Conservation (phyloP, 2,888 invertebrate genomes). For the Panzeria rudis region DNA sequence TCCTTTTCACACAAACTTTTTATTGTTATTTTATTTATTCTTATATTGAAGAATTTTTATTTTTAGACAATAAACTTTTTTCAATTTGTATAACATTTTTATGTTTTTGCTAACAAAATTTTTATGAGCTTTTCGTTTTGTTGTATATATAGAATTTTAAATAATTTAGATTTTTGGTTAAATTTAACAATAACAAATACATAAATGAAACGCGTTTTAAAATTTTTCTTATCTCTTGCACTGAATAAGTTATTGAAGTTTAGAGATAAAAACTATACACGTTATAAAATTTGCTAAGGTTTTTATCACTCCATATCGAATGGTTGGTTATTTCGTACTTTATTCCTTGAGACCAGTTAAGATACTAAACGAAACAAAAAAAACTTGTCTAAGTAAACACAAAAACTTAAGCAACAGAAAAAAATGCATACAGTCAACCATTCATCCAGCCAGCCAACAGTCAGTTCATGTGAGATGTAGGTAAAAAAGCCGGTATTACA, state of each 20-base stretch:
- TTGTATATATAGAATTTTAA: conserved; percentile 13
- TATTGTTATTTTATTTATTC: background rate
- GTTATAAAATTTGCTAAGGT: conserved; percentile 1
- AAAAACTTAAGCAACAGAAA: conserved; percentile 77
- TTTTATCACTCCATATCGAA: conserved; percentile 15
- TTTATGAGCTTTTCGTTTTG: conserved; percentile 34
- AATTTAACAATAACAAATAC: background rate
- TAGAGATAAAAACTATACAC: background rate
- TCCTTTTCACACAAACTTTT: conserved; percentile 26
- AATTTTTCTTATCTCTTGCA: background rate
- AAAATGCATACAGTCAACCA: no score
- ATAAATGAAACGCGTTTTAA: conserved; percentile 9
- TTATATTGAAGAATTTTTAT: conserved; percentile 14
- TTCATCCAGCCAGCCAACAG: conserved; percentile 31
- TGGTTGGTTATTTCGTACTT: conserved; percentile 73
- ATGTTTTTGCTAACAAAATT: conserved; percentile 17
- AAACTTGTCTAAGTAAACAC: conserved; percentile 81
- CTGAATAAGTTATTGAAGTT: conserved; percentile 9
- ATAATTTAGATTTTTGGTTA: background rate
- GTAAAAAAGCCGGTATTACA: conserved; percentile 69
- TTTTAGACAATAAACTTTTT: conserved; percentile 19
- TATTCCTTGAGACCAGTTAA: conserved; percentile 80
- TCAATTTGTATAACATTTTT: conserved; percentile 12
- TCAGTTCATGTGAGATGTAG: conserved; percentile 43
- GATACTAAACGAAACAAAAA: conserved; percentile 82